These are phyloP conservation scores for Hoplostethus atlanticus DNA, from an alignment of 2,797 vertebrate species.

Conservation along the genomic window DNA sequence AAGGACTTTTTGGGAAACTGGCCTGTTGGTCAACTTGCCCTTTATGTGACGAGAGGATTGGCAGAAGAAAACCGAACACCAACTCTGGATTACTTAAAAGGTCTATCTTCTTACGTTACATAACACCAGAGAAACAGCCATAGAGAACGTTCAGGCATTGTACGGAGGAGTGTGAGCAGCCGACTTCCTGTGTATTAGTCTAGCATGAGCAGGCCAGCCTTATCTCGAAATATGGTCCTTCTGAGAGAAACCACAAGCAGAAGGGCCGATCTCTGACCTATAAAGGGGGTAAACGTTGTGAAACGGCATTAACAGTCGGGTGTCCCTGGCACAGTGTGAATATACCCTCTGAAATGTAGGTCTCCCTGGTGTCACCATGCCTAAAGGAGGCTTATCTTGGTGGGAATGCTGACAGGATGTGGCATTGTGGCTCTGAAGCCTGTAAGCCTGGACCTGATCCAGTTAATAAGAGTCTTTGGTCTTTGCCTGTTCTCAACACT, in stretches of 20 bases:
- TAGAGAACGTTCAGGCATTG: conserved; percentile 48
- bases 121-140: conserved; percentile 1
- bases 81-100: no score
- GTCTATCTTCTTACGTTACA: no score
- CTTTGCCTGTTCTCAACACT: no score
- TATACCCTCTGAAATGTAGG: background rate
- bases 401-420: background rate
- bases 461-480: no score
- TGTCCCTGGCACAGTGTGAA: background rate
- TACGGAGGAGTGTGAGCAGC: conserved; percentile 50
- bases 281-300: background rate
- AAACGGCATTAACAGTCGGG: background rate
- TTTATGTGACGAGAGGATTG: no score
- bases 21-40: no score
- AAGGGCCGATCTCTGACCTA: background rate
- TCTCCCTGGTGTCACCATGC: background rate
- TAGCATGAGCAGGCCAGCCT: conserved; percentile 33
- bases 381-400: background rate
- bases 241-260: conserved; percentile 22
- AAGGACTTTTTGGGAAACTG: no score
- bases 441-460: no score
- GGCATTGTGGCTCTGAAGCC: background rate
- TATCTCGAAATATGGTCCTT: conserved; percentile 21
- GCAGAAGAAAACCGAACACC: no score
- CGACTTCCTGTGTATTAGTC: conserved; percentile 67